Percentiles rank a stretch among this genome's conserved stretches.
Conservation (phyloP, 2,888 invertebrate species). For the Cylindroiulus punctatus region DNA sequence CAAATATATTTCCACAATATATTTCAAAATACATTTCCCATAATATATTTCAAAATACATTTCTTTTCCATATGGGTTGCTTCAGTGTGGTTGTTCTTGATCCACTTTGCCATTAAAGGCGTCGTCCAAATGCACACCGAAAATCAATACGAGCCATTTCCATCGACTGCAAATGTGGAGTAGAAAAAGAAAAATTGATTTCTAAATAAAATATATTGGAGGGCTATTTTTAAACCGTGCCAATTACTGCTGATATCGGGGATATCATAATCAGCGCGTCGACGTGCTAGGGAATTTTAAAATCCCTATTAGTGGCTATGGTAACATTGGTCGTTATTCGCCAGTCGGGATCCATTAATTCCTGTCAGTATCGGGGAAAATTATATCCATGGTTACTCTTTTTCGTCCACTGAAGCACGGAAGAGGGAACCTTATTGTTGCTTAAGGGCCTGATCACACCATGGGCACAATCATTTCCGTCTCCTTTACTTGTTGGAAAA, state of each 20-base stretch:
- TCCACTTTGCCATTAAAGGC: not conserved
- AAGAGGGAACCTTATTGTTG: too few species aligned
- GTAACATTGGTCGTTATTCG: constrained; percentile 2
- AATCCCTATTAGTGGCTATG: constrained; percentile 31
- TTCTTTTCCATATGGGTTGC: not conserved
- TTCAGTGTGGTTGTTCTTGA: not conserved
- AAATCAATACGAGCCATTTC: not conserved
- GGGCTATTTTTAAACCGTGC: constrained; percentile 4
- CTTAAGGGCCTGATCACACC: too few species aligned
- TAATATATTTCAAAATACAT: not conserved
- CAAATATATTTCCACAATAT: too few species aligned
- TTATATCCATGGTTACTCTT: constrained; percentile 16
- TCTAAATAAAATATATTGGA: constrained; percentile 7
- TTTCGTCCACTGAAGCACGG: not conserved
- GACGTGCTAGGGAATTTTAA: not conserved
- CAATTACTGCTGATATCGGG: not conserved
- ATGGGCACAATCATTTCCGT: too few species aligned
- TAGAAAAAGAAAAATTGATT: not conserved
- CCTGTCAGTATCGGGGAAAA: not conserved
- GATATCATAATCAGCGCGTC: not conserved
- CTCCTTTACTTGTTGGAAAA: too few species aligned
- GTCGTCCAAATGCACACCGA: constrained; percentile 23
- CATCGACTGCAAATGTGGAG: not conserved
- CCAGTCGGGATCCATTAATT: not conserved
- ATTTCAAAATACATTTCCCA: too few species aligned